Evolutionary conservation across 2,113 vertebrate species (phyloP), one percentile per base, ranked within the genome.

Genomic region (Coryphaenoides rupestris): DNA sequence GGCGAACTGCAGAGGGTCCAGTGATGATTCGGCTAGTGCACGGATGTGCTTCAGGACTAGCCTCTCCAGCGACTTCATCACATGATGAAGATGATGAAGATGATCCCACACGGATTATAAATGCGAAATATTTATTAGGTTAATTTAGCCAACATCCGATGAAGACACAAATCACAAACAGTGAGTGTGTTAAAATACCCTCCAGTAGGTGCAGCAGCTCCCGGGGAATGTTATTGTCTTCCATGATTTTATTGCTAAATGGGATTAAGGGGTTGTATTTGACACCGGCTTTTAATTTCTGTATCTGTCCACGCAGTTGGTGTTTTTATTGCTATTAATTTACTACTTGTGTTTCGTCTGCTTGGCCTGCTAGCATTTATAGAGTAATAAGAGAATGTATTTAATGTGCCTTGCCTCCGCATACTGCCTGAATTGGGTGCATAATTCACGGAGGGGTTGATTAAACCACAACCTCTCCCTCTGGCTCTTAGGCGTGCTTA

Each of bases 241-340:
- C 62, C 67, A 69, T 72, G 55, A 67, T 84, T 89, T 90, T 91
- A 84, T 91, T 89, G 85, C 86, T 81, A 84, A 86, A 78, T 85
- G 74, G 84, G 80, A 87, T 88, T 90, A 87, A 87, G 72, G 85
- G n/a, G 83, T 90, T 87, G 73, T 91, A 84, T 93, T 91, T 87
- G 90, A 89, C 81, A 87, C 89, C 81, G 87, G 87, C 80, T 89
- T 94, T 93, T 95, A 92, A 84, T 92, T 95, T 96, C 95, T 94
- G 81, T 91, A 93, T 93, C 92, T 93, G 92, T 94, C 93, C 52
- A 19, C 55, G 80, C 88, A 87, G 86, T 89, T 85, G 89, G 87
- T 94, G 89, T 94, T 96, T 92, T 94, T 94, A 94, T 91, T 90
- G 76, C 92, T 88, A 53, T 93, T 95, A 96, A 92, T 97, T 95